Evolutionary conservation across 2,888 invertebrate genomes (phyloP).

Genomic region (Lasioglossum marginatum): DNA sequence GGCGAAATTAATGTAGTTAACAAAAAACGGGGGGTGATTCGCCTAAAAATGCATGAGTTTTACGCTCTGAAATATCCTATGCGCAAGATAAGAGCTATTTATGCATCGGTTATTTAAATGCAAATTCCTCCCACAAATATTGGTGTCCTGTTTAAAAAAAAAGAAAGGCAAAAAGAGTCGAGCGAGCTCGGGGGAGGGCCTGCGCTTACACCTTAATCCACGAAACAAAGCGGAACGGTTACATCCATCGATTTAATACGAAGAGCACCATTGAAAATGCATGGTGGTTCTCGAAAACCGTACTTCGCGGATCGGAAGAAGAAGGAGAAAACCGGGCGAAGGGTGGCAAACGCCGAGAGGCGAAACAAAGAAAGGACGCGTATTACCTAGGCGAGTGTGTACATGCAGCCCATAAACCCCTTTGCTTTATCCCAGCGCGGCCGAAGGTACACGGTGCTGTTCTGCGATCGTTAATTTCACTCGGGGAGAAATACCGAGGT

Average conservation of each 20-base stretch:
- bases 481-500: constrained; percentile 79
- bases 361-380: constrained; percentile 55
- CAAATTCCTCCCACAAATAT: constrained; percentile 11
- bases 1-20: not conserved
- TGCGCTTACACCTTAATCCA: not conserved
- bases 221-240: not conserved
- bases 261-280: constrained; percentile 31
- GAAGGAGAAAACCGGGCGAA: constrained; percentile 14
- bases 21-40: not conserved
- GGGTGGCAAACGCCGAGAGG: constrained; percentile 4
- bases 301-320: constrained; percentile 31
- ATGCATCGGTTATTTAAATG: constrained; percentile 18
- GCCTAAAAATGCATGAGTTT: constrained; percentile 13
- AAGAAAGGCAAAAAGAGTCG: not conserved
- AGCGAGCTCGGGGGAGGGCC: not conserved
- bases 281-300: constrained; percentile 37
- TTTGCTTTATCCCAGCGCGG: constrained; percentile 75
- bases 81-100: constrained; percentile 4
- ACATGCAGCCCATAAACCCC: constrained; percentile 75
- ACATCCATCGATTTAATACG: constrained; percentile 9
- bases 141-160: not conserved
- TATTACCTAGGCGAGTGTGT: constrained; percentile 69
- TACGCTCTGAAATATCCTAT: constrained; percentile 8
- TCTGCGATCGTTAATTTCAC: constrained; percentile 79
- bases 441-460: constrained; percentile 75